These are phyloP conservation scores for Shinisaurus crocodilurus DNA, from an alignment of 2,113 vertebrate genomes.

Conservation along the genomic window DNA sequence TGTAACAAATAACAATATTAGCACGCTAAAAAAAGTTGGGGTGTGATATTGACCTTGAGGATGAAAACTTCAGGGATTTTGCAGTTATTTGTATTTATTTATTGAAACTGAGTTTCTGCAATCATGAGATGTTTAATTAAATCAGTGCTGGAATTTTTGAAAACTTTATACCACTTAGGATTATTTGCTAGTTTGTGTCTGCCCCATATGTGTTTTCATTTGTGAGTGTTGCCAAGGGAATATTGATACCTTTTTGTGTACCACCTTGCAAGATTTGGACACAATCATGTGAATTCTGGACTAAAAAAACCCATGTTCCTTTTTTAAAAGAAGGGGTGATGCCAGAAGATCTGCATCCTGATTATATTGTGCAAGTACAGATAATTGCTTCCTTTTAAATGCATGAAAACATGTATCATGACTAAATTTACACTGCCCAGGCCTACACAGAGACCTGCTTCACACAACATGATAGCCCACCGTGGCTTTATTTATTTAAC, in stretches of 20 bases:
- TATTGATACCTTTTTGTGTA: slow-evolving; percentile 27
- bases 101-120: neutral
- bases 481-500: too few species aligned
- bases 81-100: neutral
- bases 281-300: neutral
- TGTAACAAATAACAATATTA: neutral
- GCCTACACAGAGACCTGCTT: too few species aligned
- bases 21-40: neutral
- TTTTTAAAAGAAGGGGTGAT: neutral
- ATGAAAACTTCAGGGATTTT: neutral
- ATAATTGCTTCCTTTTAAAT: too few species aligned
- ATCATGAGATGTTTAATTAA: neutral
- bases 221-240: neutral
- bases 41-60: neutral
- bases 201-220: slow-evolving; percentile 6
- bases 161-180: neutral
- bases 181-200: slow-evolving; percentile 29
- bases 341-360: neutral
- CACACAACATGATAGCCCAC: too few species aligned
- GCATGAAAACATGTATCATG: too few species aligned
- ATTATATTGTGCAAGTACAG: neutral
- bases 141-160: neutral
- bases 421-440: too few species aligned
- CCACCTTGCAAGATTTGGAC: slow-evolving; percentile 15
- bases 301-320: neutral